phyloP scores from a whole-genome alignment of 2,113 vertebrate genomes.

The Helogale parvula region DNA sequence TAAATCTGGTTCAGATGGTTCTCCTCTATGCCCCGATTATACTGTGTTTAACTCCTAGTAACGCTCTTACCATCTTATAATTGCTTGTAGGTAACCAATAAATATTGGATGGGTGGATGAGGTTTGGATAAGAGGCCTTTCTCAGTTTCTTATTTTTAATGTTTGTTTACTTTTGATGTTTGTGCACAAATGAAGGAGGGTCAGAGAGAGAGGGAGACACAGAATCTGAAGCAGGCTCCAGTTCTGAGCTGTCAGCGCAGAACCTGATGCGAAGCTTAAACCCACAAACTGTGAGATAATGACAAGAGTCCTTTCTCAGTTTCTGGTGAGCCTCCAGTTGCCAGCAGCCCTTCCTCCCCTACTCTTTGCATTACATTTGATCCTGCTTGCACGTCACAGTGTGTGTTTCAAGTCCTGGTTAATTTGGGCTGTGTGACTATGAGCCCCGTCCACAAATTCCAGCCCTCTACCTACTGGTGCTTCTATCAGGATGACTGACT shows the following conservation, averaged over 20 bases:
- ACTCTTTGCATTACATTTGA: neutral
- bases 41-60: neutral
- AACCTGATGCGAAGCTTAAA: too few species aligned
- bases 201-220: too few species aligned
- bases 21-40: neutral
- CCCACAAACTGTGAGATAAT: too few species aligned
- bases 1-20: neutral
- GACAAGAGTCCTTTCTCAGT: neutral
- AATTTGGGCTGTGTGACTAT: neutral
- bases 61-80: neutral
- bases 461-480: neutral
- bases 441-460: neutral
- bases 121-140: neutral
- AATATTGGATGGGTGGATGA: neutral
- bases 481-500: neutral
- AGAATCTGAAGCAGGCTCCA: too few species aligned
- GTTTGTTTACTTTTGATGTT: too few species aligned
- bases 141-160: too few species aligned
- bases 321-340: neutral
- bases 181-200: too few species aligned
- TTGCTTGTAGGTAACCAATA: neutral
- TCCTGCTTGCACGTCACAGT: neutral
- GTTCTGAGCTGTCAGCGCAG: too few species aligned
- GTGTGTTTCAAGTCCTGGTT: neutral
- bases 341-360: neutral